These are phyloP conservation scores for Mimachlamys varia DNA, from an alignment of 2,888 invertebrate genomes.

Conservation along the genomic window DNA sequence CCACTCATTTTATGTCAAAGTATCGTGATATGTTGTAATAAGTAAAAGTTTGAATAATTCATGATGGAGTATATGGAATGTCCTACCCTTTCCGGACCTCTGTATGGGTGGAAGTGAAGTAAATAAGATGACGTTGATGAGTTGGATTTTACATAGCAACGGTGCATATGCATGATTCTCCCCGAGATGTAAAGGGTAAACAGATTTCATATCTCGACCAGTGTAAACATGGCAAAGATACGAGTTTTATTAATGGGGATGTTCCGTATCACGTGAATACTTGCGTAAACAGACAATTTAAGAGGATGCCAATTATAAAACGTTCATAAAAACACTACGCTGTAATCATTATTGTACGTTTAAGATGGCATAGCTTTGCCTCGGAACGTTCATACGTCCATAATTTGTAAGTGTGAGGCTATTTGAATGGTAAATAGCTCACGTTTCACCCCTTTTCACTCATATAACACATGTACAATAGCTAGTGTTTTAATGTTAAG, in stretches of 20 bases:
- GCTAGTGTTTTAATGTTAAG: not conserved
- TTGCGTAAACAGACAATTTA: conserved; percentile 17
- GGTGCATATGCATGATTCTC: not conserved
- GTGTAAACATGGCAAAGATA: not conserved
- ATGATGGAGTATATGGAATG: not conserved
- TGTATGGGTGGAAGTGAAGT: not conserved
- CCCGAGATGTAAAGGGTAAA: not conserved
- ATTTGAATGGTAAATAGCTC: not conserved
- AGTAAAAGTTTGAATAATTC: conserved; percentile 15
- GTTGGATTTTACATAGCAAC: not conserved
- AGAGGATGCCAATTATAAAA: conserved; percentile 7
- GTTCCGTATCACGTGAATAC: not conserved
- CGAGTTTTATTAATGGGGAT: conserved; percentile 11
- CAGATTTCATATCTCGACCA: not conserved
- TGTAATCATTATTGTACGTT: not conserved
- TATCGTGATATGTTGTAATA: not conserved
- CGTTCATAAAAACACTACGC: not conserved
- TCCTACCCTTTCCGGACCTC: not conserved
- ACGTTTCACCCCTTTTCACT: not conserved
- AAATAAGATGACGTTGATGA: not conserved
- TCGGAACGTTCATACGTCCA: not conserved
- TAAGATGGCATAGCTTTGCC: not conserved
- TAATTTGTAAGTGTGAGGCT: not conserved
- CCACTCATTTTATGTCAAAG: not conserved
- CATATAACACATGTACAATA: not conserved